phyloP scores from a whole-genome alignment of 1,140 invertebrate species.

The Pogonognathellus flavescens region DNA sequence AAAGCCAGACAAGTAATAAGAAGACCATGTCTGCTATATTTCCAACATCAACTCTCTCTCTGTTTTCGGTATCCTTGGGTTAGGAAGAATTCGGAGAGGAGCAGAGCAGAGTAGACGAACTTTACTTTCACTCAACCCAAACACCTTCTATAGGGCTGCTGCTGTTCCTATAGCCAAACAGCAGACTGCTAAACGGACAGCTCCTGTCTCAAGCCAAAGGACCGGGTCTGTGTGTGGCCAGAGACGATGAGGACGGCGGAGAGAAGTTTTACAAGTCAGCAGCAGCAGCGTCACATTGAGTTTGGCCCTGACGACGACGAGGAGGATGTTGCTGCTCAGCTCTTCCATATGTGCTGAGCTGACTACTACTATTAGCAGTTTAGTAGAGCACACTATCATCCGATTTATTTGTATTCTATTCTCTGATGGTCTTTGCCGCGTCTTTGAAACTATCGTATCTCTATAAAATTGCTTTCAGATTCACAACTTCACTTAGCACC shows the following conservation, averaged over 20 bases:
- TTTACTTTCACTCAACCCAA: background rate
- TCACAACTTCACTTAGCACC: background rate
- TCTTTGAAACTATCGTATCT: background rate
- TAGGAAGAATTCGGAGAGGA: background rate
- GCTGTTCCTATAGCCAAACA: background rate
- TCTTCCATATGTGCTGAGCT: background rate
- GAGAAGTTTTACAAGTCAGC: background rate
- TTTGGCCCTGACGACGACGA: background rate
- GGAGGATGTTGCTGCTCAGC: background rate
- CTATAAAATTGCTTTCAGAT: background rate
- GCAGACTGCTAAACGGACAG: constrained; percentile 2
- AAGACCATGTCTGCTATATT: background rate
- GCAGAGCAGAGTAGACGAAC: background rate
- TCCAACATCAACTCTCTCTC: background rate
- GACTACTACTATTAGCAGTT: background rate
- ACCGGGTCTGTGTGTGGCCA: no score
- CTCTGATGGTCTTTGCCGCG: background rate
- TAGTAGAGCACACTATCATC: background rate
- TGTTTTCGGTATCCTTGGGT: background rate
- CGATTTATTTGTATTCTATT: background rate
- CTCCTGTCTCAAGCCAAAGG: background rate
- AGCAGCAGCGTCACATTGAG: background rate
- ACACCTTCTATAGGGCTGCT: no score
- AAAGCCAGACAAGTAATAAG: background rate
- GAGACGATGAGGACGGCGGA: background rate